Evolutionary conservation across 2,888 invertebrate genomes (phyloP).

Genomic region (Phragmatobia fuliginosa): DNA sequence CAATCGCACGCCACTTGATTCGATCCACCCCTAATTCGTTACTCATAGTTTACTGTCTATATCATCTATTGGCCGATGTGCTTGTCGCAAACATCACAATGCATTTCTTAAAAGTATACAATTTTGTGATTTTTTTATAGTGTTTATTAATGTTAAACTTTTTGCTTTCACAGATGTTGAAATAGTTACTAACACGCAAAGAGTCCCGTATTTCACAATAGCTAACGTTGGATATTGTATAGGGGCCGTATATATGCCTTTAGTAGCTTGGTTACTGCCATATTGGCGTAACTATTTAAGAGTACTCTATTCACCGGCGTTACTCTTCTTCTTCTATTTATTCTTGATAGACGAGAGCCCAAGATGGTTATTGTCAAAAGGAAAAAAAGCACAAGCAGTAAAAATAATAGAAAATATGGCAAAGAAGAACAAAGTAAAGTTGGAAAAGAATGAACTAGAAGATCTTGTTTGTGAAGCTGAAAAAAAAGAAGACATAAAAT

Average conservation of each 20-base stretch:
- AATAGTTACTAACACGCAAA: conserved; percentile 68
- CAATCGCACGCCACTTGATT: no score
- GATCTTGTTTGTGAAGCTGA: conserved; percentile 51
- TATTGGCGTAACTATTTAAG: conserved; percentile 90
- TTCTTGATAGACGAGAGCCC: conserved; percentile 91
- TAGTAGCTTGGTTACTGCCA: conserved; percentile 75
- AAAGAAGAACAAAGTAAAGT: conserved; percentile 69
- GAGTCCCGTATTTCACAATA: conserved; percentile 65
- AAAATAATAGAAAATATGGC: conserved; percentile 88
- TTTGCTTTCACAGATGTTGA: conserved; percentile 65
- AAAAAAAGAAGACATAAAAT: conserved; percentile 53
- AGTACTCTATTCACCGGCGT: conserved; percentile 89
- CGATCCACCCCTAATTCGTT: no score
- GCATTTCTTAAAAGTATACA: no score
- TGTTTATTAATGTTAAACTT: no score
- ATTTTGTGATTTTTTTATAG: no score
- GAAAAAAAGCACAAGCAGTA: conserved; percentile 88
- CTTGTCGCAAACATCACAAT: no score
- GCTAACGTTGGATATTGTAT: conserved; percentile 62
- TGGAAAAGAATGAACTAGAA: conserved; percentile 64
- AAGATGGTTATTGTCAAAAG: conserved; percentile 92
- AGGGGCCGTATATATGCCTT: conserved; percentile 60
- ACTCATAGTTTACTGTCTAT: no score
- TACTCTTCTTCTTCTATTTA: conserved; percentile 88
- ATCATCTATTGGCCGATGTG: no score